Evolutionary conservation across 2,888 invertebrate genomes (phyloP).

Genomic region (Trissolcus japonicus): DNA sequence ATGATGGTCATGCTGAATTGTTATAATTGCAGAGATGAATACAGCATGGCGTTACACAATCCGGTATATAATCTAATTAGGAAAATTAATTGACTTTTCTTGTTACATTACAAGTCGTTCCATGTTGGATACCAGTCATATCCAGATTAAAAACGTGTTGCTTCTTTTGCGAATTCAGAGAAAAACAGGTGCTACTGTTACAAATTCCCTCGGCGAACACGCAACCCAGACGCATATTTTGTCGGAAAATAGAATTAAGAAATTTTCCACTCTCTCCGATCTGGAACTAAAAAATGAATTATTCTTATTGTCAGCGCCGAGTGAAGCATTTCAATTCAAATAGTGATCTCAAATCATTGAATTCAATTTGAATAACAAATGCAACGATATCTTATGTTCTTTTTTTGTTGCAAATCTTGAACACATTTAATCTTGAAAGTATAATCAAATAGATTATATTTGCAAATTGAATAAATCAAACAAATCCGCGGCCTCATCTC

Average conservation of each 20-base stretch:
- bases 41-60: constrained; percentile 33
- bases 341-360: too few species aligned
- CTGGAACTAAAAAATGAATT: too few species aligned
- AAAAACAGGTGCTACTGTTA: constrained; percentile 27
- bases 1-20: constrained; percentile 42
- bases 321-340: too few species aligned
- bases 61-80: constrained; percentile 40
- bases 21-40: constrained; percentile 42
- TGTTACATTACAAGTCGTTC: constrained; percentile 27
- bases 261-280: too few species aligned
- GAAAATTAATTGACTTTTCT: constrained; percentile 46
- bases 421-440: too few species aligned
- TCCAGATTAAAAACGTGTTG: constrained; percentile 8
- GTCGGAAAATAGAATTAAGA: too few species aligned
- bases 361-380: too few species aligned
- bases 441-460: background rate
- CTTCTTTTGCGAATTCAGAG: constrained; percentile 19
- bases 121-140: constrained; percentile 12
- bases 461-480: background rate
- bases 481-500: background rate
- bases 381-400: too few species aligned
- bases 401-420: too few species aligned
- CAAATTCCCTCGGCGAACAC: constrained; percentile 4
- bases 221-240: background rate
- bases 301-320: too few species aligned